Conservation (phyloP, 2,797 vertebrate genomes). For the Halcyon smyrnensis region DNA sequence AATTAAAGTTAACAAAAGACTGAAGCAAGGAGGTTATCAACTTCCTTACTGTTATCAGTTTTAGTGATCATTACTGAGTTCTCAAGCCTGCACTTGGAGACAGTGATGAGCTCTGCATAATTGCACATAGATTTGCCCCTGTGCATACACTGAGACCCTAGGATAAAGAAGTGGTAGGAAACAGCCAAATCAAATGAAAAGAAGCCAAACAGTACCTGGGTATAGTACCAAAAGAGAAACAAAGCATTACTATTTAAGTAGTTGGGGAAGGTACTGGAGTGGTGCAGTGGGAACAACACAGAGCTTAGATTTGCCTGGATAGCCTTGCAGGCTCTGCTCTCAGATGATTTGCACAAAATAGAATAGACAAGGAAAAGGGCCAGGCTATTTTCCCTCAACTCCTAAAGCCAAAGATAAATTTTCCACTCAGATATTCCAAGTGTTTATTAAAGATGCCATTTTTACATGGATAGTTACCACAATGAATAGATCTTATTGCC, state of each 20-base stretch:
- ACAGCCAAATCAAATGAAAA: not conserved
- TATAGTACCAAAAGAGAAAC: not conserved
- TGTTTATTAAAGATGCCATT: not conserved
- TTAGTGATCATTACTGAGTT: not conserved
- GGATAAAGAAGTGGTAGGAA: not conserved
- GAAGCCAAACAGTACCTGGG: rapidly evolving
- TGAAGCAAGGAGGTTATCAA: not conserved
- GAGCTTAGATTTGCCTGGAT: not conserved
- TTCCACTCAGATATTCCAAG: not conserved
- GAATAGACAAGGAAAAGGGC: not conserved
- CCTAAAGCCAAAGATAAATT: not conserved
- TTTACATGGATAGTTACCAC: not conserved
- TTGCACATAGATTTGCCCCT: not conserved
- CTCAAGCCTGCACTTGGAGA: not conserved
- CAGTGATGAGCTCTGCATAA: not conserved
- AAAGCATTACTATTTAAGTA: not conserved
- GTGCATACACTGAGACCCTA: rapidly evolving
- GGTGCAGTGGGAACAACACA: not conserved
- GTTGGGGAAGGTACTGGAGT: not conserved
- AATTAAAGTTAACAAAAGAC: not conserved
- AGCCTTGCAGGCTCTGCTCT: not conserved
- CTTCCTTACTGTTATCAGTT: not conserved
- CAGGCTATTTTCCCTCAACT: not conserved
- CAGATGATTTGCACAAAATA: not conserved
- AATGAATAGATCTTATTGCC: not conserved